These are phyloP conservation scores for Drosophila bocki DNA, from an alignment of 1,140 invertebrate genomes.

Conservation along the genomic window DNA sequence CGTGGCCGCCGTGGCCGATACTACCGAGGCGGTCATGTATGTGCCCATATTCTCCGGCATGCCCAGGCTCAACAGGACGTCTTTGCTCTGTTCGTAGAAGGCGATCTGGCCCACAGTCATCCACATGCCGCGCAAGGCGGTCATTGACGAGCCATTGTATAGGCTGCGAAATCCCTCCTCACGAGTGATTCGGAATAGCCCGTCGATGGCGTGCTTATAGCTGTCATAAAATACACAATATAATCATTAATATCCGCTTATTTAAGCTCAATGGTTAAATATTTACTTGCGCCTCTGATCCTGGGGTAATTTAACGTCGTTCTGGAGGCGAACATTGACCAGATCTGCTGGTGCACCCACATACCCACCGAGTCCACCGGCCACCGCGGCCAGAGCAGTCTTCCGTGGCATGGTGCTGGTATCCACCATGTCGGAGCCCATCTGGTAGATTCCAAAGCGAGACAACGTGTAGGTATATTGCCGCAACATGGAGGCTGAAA, in stretches of 20 bases:
- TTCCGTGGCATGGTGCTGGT: conserved; percentile 51
- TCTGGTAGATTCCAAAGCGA: conserved; percentile 60
- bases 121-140: conserved; percentile 93
- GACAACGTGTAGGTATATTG: conserved; percentile 66
- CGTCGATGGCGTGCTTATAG: conserved; percentile 98
- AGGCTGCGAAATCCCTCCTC: conserved; percentile 93
- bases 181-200: conserved; percentile 91
- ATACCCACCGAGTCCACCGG: conserved; percentile 44
- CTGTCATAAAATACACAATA: conserved; percentile 91
- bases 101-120: conserved; percentile 98
- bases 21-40: conserved; percentile 84
- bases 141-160: conserved; percentile 95
- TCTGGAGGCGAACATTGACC: conserved; percentile 67
- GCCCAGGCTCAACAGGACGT: conserved; percentile 20
- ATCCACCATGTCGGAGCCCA: conserved; percentile 43
- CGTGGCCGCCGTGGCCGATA: conserved; percentile 94
- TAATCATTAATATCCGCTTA: neutral
- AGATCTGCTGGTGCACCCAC: conserved; percentile 65
- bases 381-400: conserved; percentile 18
- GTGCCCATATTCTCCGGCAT: conserved; percentile 39
- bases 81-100: conserved; percentile 94
- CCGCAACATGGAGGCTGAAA: conserved; percentile 62
- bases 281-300: conserved; percentile 88
- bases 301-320: conserved; percentile 55
- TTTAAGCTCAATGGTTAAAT: conserved; percentile 86